Conservation (phyloP, 2,888 invertebrate genomes). For the Drosophila sordidapex region DNA sequence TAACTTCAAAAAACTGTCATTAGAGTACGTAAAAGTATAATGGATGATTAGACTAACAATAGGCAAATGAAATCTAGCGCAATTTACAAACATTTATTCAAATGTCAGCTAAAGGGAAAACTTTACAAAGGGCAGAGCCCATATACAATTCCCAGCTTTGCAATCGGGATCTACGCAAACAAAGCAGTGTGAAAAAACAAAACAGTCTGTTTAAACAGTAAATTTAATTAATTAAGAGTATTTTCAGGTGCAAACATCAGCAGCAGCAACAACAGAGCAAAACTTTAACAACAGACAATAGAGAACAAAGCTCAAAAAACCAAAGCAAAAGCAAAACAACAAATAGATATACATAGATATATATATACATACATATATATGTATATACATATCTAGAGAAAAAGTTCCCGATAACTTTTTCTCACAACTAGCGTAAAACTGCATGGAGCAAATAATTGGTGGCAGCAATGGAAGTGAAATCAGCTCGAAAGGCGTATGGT, state of each 20-base stretch:
- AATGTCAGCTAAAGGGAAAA: conserved; percentile 26
- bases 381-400: conserved; percentile 9
- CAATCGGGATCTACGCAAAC: conserved; percentile 10
- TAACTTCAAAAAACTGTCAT: conserved; percentile 33
- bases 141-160: conserved; percentile 30
- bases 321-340: conserved; percentile 20
- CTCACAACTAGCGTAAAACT: conserved; percentile 43
- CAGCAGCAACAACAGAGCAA: conserved; percentile 16
- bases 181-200: conserved; percentile 37
- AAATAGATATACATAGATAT: background rate
- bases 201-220: conserved; percentile 34
- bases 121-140: conserved; percentile 20
- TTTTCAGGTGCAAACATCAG: conserved; percentile 47
- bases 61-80: conserved; percentile 15
- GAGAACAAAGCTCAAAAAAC: conserved; percentile 18
- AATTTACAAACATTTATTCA: conserved; percentile 45
- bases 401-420: conserved; percentile 49
- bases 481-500: conserved; percentile 37
- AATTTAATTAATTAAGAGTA: conserved; percentile 62
- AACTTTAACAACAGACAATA: conserved; percentile 56
- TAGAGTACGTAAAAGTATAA: conserved; percentile 23
- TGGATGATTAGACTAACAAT: conserved; percentile 38
- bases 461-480: conserved; percentile 57
- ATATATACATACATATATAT: background rate
- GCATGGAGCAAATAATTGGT: conserved; percentile 50